Evolutionary conservation across 2,888 invertebrate species (phyloP).

Genomic region (Fragum fragum): DNA sequence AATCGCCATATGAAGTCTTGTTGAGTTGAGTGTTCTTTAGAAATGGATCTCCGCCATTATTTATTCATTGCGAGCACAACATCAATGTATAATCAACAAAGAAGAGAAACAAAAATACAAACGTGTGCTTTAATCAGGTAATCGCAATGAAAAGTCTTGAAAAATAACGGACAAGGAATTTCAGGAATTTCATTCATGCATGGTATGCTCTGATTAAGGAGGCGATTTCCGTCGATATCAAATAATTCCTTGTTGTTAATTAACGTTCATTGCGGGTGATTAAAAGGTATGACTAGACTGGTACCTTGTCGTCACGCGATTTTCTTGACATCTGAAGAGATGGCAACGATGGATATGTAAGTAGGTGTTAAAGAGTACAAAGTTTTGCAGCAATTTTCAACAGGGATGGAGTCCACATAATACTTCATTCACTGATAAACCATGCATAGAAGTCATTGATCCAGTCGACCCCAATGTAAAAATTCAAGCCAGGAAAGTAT

Average conservation of each 20-base stretch:
- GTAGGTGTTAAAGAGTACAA: not conserved
- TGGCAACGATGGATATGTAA: not conserved
- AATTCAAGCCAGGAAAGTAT: too few species aligned
- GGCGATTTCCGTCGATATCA: constrained; percentile 16
- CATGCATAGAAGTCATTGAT: too few species aligned
- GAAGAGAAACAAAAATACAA: constrained; percentile 1
- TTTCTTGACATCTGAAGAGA: not conserved
- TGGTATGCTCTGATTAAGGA: constrained; percentile 5
- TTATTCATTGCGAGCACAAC: not conserved
- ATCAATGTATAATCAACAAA: not conserved
- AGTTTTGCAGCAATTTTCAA: too few species aligned
- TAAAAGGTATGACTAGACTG: constrained; percentile 20
- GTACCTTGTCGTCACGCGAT: constrained; percentile 24
- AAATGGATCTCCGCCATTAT: not conserved
- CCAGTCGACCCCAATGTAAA: too few species aligned
- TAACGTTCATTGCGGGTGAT: constrained; percentile 27
- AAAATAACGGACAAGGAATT: constrained; percentile 13
- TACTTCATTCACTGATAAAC: too few species aligned
- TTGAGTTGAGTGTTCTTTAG: too few species aligned
- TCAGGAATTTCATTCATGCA: constrained; percentile 10
- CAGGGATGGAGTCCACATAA: too few species aligned
- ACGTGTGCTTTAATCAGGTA: not conserved
- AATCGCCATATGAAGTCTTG: too few species aligned
- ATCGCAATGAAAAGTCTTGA: not conserved
- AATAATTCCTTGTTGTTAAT: constrained; percentile 29